Evolutionary conservation across 2,797 vertebrate genomes (phyloP).

Genomic region (Gorsachius magnificus): DNA sequence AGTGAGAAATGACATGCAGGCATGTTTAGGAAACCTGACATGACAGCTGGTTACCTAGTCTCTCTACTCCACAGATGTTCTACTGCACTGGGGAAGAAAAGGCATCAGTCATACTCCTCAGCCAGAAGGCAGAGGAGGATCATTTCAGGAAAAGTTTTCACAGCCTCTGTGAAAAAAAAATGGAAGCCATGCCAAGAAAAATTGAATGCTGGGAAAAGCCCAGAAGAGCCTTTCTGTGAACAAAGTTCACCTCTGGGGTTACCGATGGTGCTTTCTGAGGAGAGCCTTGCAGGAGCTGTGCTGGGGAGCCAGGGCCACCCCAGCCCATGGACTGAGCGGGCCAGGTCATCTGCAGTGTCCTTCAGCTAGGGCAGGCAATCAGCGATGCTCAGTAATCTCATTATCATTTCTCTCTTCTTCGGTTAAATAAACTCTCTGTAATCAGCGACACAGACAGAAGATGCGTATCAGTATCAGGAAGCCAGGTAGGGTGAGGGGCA

Average conservation of each 20-base stretch:
- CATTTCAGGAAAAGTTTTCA: conserved; percentile 54
- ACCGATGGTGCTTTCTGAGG: not conserved
- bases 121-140: conserved; percentile 61
- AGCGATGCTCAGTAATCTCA: not conserved
- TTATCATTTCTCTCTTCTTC: not conserved
- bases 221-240: not conserved
- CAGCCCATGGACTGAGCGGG: accelerated
- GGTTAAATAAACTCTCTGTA: not conserved
- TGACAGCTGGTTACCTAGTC: conserved; percentile 68
- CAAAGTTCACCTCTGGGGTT: not conserved
- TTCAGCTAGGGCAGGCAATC: conserved; percentile 31
- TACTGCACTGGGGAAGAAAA: conserved; percentile 62
- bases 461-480: not conserved
- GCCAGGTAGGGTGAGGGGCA: not conserved
- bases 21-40: conserved; percentile 58
- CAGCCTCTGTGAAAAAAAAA: not conserved
- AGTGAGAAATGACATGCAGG: conserved; percentile 64
- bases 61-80: conserved; percentile 61
- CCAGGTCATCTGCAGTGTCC: not conserved
- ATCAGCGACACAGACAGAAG: not conserved
- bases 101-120: conserved; percentile 62
- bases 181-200: conserved; percentile 39
- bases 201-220: not conserved
- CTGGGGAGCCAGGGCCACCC: accelerated
- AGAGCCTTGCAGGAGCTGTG: not conserved